Percentiles rank a stretch among this genome's conserved stretches.
Evolutionary conservation across 1,140 invertebrate species (phyloP).

Genomic region (Limonius californicus): DNA sequence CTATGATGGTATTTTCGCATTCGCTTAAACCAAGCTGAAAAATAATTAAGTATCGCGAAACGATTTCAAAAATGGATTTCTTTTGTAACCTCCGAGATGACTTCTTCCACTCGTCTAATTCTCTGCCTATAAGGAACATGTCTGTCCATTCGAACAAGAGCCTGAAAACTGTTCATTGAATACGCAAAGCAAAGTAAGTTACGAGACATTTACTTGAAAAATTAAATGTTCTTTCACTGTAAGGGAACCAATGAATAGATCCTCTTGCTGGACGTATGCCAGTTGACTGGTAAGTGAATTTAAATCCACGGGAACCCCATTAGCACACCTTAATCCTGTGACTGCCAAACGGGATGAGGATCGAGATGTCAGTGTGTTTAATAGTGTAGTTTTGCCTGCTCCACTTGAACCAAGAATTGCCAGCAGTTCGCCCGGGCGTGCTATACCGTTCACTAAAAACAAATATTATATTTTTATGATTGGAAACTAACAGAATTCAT

Average conservation of each 20-base stretch:
- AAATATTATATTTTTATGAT: too few species aligned
- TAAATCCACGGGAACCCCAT: slow-evolving; percentile 64
- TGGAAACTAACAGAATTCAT: too few species aligned
- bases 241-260: slow-evolving; percentile 88
- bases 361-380: slow-evolving; percentile 86
- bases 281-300: slow-evolving; percentile 72
- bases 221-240: slow-evolving; percentile 87
- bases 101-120: slow-evolving; percentile 81
- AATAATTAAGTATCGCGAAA: slow-evolving; percentile 6
- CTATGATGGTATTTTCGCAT: slow-evolving; percentile 85
- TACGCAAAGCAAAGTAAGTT: too few species aligned
- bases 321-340: slow-evolving; percentile 66
- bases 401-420: slow-evolving; percentile 94
- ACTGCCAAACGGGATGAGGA: slow-evolving; percentile 63
- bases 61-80: neutral
- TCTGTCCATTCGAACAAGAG: slow-evolving; percentile 87
- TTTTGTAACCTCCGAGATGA: slow-evolving; percentile 71
- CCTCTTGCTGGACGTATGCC: slow-evolving; percentile 94
- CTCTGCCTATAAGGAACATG: slow-evolving; percentile 71
- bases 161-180: too few species aligned
- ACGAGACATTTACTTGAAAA: slow-evolving; percentile 85
- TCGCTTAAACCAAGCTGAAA: slow-evolving; percentile 75
- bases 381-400: slow-evolving; percentile 91
- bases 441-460: slow-evolving; percentile 76
- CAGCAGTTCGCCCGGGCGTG: slow-evolving; percentile 83